Conservation (phyloP, 2,797 vertebrate genomes). For the Xenopus petersii region DNA sequence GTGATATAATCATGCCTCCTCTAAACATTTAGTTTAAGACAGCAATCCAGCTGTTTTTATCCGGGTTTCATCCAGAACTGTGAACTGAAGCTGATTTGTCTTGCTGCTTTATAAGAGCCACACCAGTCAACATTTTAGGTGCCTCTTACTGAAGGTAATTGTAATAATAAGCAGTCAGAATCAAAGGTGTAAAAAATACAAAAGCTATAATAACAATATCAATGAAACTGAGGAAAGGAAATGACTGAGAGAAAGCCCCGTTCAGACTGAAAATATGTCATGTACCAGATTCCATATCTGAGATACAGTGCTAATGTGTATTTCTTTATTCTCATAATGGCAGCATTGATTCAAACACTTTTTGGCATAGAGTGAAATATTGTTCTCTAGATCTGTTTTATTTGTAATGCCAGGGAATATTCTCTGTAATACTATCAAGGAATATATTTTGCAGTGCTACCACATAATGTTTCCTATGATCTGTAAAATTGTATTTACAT, state of each 20-base stretch:
- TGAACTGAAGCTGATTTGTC: constrained; percentile 69
- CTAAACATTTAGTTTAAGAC: constrained; percentile 79
- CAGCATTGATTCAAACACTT: too few species aligned
- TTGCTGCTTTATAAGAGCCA: constrained; percentile 63
- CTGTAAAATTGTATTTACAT: too few species aligned
- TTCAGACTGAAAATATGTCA: constrained; percentile 18
- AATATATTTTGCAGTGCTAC: too few species aligned
- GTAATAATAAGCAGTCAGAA: constrained; percentile 68
- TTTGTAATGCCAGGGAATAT: too few species aligned
- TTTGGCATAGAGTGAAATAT: too few species aligned
- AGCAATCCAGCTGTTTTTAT: constrained; percentile 75
- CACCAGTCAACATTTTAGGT: constrained; percentile 71
- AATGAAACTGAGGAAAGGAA: constrained; percentile 32
- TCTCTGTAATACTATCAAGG: too few species aligned
- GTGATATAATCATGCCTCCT: constrained; percentile 74
- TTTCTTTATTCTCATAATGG: constrained; percentile 21
- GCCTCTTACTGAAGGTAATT: constrained; percentile 64
- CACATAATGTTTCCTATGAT: too few species aligned
- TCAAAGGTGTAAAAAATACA: constrained; percentile 53
- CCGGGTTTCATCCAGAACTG: constrained; percentile 66
- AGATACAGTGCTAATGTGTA: constrained; percentile 26
- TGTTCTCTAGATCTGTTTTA: too few species aligned
- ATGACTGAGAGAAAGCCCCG: constrained; percentile 27
- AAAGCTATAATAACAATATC: constrained; percentile 47
- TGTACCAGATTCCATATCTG: constrained; percentile 4